Base-by-base conservation (phyloP, 2,888 invertebrate genomes). In the Mallateleia sp. region DNA sequence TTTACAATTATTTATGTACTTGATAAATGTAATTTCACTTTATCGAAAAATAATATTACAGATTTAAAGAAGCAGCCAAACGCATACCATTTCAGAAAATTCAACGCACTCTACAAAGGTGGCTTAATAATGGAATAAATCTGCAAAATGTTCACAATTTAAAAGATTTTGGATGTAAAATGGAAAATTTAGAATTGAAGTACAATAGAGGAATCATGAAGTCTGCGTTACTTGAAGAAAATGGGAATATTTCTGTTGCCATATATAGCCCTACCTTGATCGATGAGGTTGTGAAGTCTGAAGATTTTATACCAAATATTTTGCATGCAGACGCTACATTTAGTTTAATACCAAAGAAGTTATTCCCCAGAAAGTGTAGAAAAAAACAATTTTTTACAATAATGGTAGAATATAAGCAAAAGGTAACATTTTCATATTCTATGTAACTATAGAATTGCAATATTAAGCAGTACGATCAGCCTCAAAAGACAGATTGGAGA, bases 321-420 rank as follows among this genome's bases (percentile, higher is more conserved):
- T n/a, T n/a, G n/a, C n/a, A n/a, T n/a, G n/a, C n/a, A n/a, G n/a
- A n/a, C n/a, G n/a, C n/a, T n/a, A n/a, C n/a, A n/a, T n/a, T n/a
- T n/a, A n/a, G n/a, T n/a, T n/a, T n/a, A n/a, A 14, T 45, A 5
- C 45, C 45, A 14, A 45, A 45, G 14, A 45, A 45, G n/a, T 45
- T 45, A 14, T 45, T 45, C 14, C 45, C 45, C 5, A 45, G 14
- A 45, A 45, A 45, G 14, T n/a, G 7, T 8, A 45, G 45, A 14
- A 45, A 45, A 45, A 45, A n/a, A 14, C 45, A 45, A 45, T 45
- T 45, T 45, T 45, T 45, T n/a, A 45, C 45, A n/a, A 8, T 45
- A 45, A 32, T 32, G 32, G 32, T 32, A 32, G 32, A n/a, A n/a
- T n/a, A n/a, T n/a, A n/a, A n/a, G n/a, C n/a, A n/a, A n/a, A n/a